Evolutionary conservation across 1,140 invertebrate genomes (phyloP), one percentile per base, ranked within the genome.

Genomic region (Coptotermes formosanus): DNA sequence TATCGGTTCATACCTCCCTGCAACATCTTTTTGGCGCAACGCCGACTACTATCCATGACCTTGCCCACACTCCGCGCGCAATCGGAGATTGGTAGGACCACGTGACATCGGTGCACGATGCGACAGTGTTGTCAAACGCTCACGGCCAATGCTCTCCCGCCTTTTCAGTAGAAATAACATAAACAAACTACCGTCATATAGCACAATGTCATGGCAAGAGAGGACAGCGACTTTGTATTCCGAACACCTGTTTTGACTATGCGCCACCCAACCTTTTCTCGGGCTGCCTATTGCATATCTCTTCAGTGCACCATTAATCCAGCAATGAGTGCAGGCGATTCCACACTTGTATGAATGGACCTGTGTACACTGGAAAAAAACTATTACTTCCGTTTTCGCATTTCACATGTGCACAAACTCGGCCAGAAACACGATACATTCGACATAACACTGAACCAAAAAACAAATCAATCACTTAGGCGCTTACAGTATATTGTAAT

Each of bases 21-120:
- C 6, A n/a, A 83, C 43, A 21, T 44, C 32, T 43, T 44, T 83
- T 45, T 25, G 43, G 19, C 21, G 25, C 2, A 83, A 84, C n/a
- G 52, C 83, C n/a, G 83, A 84, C 83, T n/a, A 52, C 16, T n/a
- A n/a, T 45, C 83, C 83, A 55, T 84, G 83, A 84, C 83, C 83
- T 84, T 84, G 83, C 52, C 48, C 48, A 84, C 83, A 52, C 83
- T 52, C n/a, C 45, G 83, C 43, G 43, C 44, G 64, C 64, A 75
- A 14, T 30, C 48, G 83, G n/a, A 52, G 52, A 84, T 30, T 84
- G 83, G 44, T 75, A 25, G 14, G 16, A 84, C 45, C 83, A 84
- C 83, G 83, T 84, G 83, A 84, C 48, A 84, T 84, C 45, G n/a
- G 25, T 75, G 83, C 83, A 84, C 83, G 83, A 83, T 83, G 82